Evolutionary conservation across 1,140 invertebrate genomes (phyloP), one percentile per base, ranked within the genome.

Genomic region (Zaprionus ghesquierei): DNA sequence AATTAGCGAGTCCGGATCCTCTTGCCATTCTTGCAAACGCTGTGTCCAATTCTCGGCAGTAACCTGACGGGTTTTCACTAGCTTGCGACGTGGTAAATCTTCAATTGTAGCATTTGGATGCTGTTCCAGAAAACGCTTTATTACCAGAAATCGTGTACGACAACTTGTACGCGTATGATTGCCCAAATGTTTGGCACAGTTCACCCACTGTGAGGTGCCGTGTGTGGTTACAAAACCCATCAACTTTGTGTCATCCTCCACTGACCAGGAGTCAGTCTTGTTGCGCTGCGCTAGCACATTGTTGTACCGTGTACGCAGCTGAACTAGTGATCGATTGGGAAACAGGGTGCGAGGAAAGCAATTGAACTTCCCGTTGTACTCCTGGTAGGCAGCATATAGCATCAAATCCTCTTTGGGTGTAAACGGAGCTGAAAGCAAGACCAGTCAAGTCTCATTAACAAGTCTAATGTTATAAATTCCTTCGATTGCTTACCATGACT

Each of bases 361-460:
- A 35, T 80, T 71, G 55, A 94, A 96, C 77, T 95, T 93, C 1
- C 75, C 79, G 2, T 95, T 95, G 91, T 94, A 95, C 66, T 94
- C 93, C 9, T 93, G 89, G 0, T 94, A 92, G 61, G 94, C 94
- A n/a, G 94, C 92, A 5, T 94, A 73, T 2, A 96, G 90, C 15
- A 94, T 92, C 8, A 93, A 77, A 80, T 95, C 95, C 91, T 96
- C 95, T 60, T 93, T 93, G 8, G 90, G 64, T 0, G 94, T 93
- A 78, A 96, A 92, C 5, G 81, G 60, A 3, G 58, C 90, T 91
- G 18, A 9, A 85, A 68, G 3, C 3, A 10, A 8, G n/a, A 38
- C 5, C 3, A 44, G 12, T 29, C 1, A 5, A 12, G 10, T 22
- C 18, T 46, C 9, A 10, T 10, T 8, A 12, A 20, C 18, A 12